These are phyloP conservation scores for Mesorhabditis sp. DNA, from an alignment of 2,888 invertebrate genomes.

Conservation along the genomic window DNA sequence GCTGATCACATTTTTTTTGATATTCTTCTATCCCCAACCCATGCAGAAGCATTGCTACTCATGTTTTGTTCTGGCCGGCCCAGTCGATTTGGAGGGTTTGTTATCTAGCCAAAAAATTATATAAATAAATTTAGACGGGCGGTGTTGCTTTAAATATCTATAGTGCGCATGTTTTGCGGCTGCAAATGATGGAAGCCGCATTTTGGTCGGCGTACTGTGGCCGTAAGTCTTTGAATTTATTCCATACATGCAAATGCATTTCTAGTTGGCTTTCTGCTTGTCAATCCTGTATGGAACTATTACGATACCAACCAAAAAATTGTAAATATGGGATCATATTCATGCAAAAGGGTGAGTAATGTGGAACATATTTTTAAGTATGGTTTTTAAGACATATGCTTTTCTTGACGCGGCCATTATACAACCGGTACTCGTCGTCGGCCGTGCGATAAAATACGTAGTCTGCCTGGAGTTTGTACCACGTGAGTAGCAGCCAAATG, in stretches of 20 bases:
- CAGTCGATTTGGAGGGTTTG: conserved; percentile 40
- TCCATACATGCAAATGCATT: conserved; percentile 8
- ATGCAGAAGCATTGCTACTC: conserved; percentile 39
- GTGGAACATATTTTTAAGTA: not conserved
- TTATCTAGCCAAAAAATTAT: conserved; percentile 16
- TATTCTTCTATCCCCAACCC: conserved; percentile 43
- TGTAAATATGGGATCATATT: conserved; percentile 9
- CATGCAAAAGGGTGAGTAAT: conserved; percentile 7
- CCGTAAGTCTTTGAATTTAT: conserved; percentile 19
- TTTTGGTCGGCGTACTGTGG: conserved; percentile 37
- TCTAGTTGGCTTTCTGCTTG: conserved; percentile 40
- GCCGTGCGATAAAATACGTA: conserved; percentile 42
- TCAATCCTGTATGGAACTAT: conserved; percentile 51
- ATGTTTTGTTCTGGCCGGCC: conserved; percentile 46
- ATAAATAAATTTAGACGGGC: conserved; percentile 24
- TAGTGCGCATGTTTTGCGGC: conserved; percentile 22
- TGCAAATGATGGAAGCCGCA: conserved; percentile 22
- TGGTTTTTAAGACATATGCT: not conserved
- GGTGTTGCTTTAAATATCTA: conserved; percentile 28
- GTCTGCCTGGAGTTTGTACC: conserved; percentile 49
- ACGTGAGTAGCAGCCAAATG: conserved; percentile 31
- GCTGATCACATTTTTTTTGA: conserved; percentile 34
- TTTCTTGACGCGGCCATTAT: conserved; percentile 27
- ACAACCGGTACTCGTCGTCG: conserved; percentile 35
- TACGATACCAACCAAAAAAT: conserved; percentile 48